These are phyloP conservation scores for Drosophila tsacasi DNA, from an alignment of 1,140 invertebrate genomes.

Conservation along the genomic window DNA sequence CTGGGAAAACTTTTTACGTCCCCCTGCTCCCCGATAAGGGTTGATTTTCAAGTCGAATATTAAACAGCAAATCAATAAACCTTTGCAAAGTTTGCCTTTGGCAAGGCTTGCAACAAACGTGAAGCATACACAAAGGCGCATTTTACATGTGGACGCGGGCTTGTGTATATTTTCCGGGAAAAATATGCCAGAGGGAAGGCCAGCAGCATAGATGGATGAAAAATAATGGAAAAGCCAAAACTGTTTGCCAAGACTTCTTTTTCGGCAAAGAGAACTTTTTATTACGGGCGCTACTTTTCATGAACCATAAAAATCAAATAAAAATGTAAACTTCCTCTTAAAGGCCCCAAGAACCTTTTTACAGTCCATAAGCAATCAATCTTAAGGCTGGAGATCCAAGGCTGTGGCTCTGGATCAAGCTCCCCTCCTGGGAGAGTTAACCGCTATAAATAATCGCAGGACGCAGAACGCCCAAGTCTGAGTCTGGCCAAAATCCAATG, in stretches of 20 bases:
- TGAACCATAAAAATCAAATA: slow-evolving; percentile 52
- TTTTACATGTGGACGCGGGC: slow-evolving; percentile 14
- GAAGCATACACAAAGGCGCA: slow-evolving; percentile 3
- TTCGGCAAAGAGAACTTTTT: slow-evolving; percentile 12
- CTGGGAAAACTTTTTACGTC: slow-evolving; percentile 14
- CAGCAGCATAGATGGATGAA: slow-evolving; percentile 5
- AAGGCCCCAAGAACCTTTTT: slow-evolving; percentile 30
- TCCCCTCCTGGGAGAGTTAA: slow-evolving; percentile 13
- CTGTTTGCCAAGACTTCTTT: slow-evolving; percentile 17
- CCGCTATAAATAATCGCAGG: slow-evolving; percentile 65
- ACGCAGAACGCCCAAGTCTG: slow-evolving; percentile 32
- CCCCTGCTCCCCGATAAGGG: not conserved
- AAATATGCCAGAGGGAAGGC: slow-evolving; percentile 10
- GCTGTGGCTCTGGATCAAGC: slow-evolving; percentile 1
- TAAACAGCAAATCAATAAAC: slow-evolving; percentile 37
- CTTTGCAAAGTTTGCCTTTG: slow-evolving; percentile 11
- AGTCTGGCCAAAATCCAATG: slow-evolving; percentile 16
- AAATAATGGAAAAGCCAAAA: slow-evolving; percentile 32
- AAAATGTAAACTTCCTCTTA: slow-evolving; percentile 44
- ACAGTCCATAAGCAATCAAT: slow-evolving; percentile 45
- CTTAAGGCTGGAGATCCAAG: slow-evolving; percentile 6
- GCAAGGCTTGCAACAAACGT: slow-evolving; percentile 7
- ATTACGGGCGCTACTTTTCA: slow-evolving; percentile 17
- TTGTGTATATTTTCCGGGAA: slow-evolving; percentile 6
- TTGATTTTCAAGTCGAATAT: slow-evolving; percentile 31